These are phyloP conservation scores for Sebastolobus alascanus DNA, from an alignment of 2,797 vertebrate species.

Conservation along the genomic window DNA sequence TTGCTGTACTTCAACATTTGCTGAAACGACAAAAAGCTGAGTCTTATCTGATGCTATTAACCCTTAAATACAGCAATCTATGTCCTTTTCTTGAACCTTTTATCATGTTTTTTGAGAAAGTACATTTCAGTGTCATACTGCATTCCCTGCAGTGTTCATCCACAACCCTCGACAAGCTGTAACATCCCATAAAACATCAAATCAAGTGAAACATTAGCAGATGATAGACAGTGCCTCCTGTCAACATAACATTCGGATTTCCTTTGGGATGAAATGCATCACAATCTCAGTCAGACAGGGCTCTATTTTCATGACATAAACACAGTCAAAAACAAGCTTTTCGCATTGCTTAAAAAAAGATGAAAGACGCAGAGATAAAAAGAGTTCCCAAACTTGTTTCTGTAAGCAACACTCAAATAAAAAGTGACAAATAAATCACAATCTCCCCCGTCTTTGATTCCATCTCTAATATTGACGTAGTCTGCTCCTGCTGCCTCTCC, in stretches of 20 bases:
- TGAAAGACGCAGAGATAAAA: constrained; percentile 70
- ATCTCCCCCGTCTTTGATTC: constrained; percentile 72
- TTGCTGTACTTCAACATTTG: constrained; percentile 7
- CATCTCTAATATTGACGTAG: constrained; percentile 73
- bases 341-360: constrained; percentile 67
- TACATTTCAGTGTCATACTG: constrained; percentile 20
- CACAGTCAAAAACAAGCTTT: constrained; percentile 63
- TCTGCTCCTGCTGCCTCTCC: constrained; percentile 70
- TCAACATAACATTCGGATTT: constrained; percentile 60
- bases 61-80: constrained; percentile 17
- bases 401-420: constrained; percentile 73
- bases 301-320: constrained; percentile 69
- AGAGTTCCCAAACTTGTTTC: constrained; percentile 66
- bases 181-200: constrained; percentile 64
- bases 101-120: background rate
- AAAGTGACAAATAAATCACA: constrained; percentile 81
- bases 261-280: constrained; percentile 67
- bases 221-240: constrained; percentile 64
- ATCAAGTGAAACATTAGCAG: constrained; percentile 65
- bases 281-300: constrained; percentile 57
- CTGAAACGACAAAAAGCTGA: constrained; percentile 17
- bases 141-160: constrained; percentile 34
- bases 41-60: constrained; percentile 8
- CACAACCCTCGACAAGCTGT: constrained; percentile 50
- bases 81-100: constrained; percentile 1